Evolutionary conservation across 2,888 invertebrate species (phyloP), one percentile per base, ranked within the genome.

Genomic region (Chaetogeoica ovagalla): DNA sequence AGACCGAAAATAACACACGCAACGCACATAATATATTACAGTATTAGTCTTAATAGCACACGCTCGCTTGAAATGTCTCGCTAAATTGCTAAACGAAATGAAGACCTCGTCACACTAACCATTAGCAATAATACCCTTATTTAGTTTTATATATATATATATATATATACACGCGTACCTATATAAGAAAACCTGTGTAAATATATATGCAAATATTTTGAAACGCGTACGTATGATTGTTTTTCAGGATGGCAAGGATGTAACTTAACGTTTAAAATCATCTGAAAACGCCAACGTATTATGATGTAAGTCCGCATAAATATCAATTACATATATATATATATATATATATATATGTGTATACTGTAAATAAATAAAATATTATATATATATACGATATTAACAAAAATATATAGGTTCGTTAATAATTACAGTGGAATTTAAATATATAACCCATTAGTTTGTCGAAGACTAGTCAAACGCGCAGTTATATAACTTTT

Each of bases 161-260:
- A n/a, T n/a, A n/a, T n/a, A n/a, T n/a, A n/a, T 30, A 30, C 30
- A 30, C 1, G 30, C 30, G 4, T 30, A 30, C n/a, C n/a, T n/a
- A n/a, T n/a, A 30, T 2, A 30, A 30, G 4, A 30, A 30, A 30
- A 30, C 30, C 30, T 30, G 30, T 30, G 30, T 1, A 1, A 2
- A 30, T 30, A 43, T 7, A 0, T 68, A 48, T 48, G 13, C 48
- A 11, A 13, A 48, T 21, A 39, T 39, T 68, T 62, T 77, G 30
- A 77, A 69, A 60, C 6, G 11, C n/a, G 17, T 79, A 52, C 23
- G 30, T 30, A 55, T 69, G 59, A 43, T 69, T 76, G 57, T 70
- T 77, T 79, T 79, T 71, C 79, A 79, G 79, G 71, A 79, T 57
- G 23, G 71, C 65, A 65, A n/a, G 39, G 23, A 79, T 71, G 79